These are phyloP conservation scores for Epistrophe eligans DNA, from an alignment of 2,888 invertebrate genomes.

Conservation along the genomic window DNA sequence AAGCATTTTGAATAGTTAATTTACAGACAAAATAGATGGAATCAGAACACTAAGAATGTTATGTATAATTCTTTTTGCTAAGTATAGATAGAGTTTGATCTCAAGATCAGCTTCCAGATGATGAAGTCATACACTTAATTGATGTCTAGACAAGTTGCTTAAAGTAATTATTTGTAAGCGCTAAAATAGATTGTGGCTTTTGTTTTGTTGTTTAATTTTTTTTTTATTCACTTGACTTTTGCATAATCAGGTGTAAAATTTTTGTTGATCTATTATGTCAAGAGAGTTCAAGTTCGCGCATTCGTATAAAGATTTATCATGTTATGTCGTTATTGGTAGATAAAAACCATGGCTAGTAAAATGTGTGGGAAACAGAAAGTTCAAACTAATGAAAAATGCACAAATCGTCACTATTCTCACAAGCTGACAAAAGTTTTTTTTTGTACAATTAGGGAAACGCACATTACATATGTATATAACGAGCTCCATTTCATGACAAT, in stretches of 20 bases:
- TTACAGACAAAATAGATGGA: background rate
- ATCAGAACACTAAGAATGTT: slow-evolving; percentile 11
- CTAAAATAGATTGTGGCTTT: slow-evolving; percentile 15
- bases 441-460: too few species aligned
- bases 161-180: slow-evolving; percentile 4
- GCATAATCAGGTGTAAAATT: background rate
- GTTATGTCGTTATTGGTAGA: too few species aligned
- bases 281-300: background rate
- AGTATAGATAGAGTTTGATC: slow-evolving; percentile 25
- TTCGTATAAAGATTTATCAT: background rate
- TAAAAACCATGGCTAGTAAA: too few species aligned
- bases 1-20: slow-evolving; percentile 10
- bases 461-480: too few species aligned
- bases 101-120: slow-evolving; percentile 24
- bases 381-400: background rate
- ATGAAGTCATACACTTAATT: slow-evolving; percentile 36
- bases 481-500: too few species aligned
- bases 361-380: too few species aligned
- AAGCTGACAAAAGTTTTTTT: too few species aligned
- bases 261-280: background rate
- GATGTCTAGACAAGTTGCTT: slow-evolving; percentile 30
- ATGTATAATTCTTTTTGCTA: background rate
- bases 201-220: background rate
- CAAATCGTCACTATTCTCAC: too few species aligned
- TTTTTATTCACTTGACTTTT: slow-evolving; percentile 14